Evolutionary conservation across 2,888 invertebrate genomes (phyloP).

Genomic region (Parnassius orleans): DNA sequence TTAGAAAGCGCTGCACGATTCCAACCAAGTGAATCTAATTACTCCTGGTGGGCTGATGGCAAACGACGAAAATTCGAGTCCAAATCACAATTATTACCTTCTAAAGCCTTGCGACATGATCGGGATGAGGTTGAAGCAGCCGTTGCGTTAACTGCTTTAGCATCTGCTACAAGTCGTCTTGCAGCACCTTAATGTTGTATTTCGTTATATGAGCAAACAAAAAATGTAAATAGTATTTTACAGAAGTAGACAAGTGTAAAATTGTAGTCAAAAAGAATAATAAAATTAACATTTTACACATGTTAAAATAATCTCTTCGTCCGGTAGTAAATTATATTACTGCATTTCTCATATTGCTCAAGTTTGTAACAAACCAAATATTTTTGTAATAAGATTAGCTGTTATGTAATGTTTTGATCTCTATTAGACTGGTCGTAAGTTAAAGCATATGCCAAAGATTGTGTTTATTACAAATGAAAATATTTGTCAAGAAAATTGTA

Average conservation of each 20-base stretch:
- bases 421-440: constrained; percentile 60
- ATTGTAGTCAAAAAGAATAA: neutral
- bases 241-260: no score
- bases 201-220: neutral
- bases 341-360: constrained; percentile 25
- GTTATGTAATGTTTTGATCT: constrained; percentile 53
- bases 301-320: neutral
- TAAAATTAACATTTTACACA: no score
- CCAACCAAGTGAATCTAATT: constrained; percentile 86
- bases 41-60: constrained; percentile 83
- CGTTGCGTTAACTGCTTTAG: constrained; percentile 86
- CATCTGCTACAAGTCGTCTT: constrained; percentile 66
- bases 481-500: constrained; percentile 8
- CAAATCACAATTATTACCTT: constrained; percentile 45
- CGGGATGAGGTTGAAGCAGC: constrained; percentile 89
- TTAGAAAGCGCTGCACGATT: constrained; percentile 87
- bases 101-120: constrained; percentile 73
- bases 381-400: constrained; percentile 21
- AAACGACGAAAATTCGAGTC: constrained; percentile 56
- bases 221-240: neutral
- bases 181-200: constrained; percentile 45
- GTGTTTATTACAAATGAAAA: constrained; percentile 41
- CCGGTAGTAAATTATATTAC: neutral
- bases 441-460: constrained; percentile 61
- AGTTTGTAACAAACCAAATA: constrained; percentile 19